Percentiles rank a stretch among this genome's conserved stretches.
These are phyloP conservation scores for Buphagus erythrorhynchus DNA, from an alignment of 2,797 vertebrate genomes.

Conservation along the genomic window DNA sequence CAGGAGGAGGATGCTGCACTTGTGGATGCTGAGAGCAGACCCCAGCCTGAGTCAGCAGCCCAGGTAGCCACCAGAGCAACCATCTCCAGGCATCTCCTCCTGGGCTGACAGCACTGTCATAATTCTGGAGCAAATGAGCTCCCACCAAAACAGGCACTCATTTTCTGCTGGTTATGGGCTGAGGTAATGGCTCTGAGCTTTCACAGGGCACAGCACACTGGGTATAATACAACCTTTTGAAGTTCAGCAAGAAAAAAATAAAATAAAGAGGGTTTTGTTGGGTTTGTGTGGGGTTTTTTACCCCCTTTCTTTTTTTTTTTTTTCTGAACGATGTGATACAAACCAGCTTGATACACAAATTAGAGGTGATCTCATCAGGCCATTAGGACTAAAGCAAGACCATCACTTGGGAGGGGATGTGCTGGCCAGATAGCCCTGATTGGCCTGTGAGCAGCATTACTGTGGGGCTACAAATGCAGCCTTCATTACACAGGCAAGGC, in stretches of 20 bases:
- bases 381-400: constrained; percentile 33
- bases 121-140: not conserved
- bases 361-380: constrained; percentile 75
- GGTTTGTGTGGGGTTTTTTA: constrained; percentile 1
- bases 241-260: constrained; percentile 47
- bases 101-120: not conserved
- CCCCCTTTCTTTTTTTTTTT: not conserved
- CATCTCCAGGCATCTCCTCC: not conserved
- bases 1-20: not conserved
- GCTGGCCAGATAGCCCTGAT: constrained; percentile 45
- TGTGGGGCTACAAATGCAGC: constrained; percentile 26
- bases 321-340: constrained; percentile 49
- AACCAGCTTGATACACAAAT: constrained; percentile 63
- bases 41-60: fast-evolving
- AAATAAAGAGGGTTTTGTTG: constrained; percentile 49
- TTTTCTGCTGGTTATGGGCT: not conserved
- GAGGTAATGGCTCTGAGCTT: constrained; percentile 38
- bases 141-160: fast-evolving
- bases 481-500: constrained; percentile 64
- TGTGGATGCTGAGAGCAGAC: not conserved
- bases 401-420: constrained; percentile 69
- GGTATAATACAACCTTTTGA: constrained; percentile 5
- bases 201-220: constrained; percentile 10
- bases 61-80: not conserved
- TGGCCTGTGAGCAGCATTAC: constrained; percentile 35